phyloP scores from a whole-genome alignment of 1,140 invertebrate species.

The Carcinoscorpius rotundicauda region DNA sequence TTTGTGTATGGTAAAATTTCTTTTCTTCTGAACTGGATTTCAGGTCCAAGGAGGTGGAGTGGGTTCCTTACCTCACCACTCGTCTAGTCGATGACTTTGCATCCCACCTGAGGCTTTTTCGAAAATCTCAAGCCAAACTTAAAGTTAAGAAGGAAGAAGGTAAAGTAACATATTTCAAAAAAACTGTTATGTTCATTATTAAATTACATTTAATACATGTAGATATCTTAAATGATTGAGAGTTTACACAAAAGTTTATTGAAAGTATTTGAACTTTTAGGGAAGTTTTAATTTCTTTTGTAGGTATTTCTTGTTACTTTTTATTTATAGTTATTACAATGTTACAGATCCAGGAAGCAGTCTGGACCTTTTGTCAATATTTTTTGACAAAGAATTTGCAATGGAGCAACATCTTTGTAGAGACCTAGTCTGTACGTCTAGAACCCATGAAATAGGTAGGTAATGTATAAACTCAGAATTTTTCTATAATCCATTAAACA shows the following conservation, averaged over 20 bases:
- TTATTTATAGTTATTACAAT: neutral
- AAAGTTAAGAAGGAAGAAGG: slow-evolving; percentile 38
- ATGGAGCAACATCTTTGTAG: slow-evolving; percentile 58
- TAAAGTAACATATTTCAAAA: slow-evolving; percentile 14
- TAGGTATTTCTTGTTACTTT: too few relatives aligned
- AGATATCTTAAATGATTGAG: neutral
- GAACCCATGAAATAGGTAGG: slow-evolving; percentile 39
- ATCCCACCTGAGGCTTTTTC: slow-evolving; percentile 68
- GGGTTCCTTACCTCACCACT: slow-evolving; percentile 75
- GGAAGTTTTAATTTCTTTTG: too few relatives aligned
- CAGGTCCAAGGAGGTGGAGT: slow-evolving; percentile 76
- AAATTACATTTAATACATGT: slow-evolving; percentile 1
- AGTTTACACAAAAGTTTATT: neutral
- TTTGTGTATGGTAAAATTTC: slow-evolving; percentile 9
- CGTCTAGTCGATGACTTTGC: slow-evolving; percentile 79
- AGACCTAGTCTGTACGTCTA: slow-evolving; percentile 39
- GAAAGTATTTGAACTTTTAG: too few relatives aligned
- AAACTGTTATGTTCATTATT: neutral
- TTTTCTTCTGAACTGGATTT: slow-evolving; percentile 7
- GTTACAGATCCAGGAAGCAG: slow-evolving; percentile 19
- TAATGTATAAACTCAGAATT: neutral
- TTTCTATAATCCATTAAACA: too few relatives aligned
- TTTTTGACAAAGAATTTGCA: slow-evolving; percentile 76
- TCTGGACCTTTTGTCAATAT: slow-evolving; percentile 51
- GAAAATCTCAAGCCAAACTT: slow-evolving; percentile 51